These are phyloP conservation scores for Acanthiza pusilla DNA, from an alignment of 2,797 vertebrate species.

Conservation along the genomic window DNA sequence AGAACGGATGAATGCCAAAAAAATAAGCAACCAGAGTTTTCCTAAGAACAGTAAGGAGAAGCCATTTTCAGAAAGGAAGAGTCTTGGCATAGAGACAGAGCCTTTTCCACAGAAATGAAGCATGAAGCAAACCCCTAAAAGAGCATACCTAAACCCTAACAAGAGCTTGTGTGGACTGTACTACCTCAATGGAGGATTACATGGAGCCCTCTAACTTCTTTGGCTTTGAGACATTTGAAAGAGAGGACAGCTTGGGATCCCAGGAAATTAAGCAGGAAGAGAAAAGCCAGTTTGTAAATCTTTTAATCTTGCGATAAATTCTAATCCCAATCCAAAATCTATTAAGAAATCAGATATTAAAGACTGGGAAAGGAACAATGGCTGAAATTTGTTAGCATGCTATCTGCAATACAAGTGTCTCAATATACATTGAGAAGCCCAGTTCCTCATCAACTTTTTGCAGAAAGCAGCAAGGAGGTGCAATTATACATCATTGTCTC, in stretches of 20 bases:
- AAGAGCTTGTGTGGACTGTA: background rate
- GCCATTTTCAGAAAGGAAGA: background rate
- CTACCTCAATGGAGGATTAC: background rate
- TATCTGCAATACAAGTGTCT: background rate
- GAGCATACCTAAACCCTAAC: background rate
- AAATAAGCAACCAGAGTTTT: background rate
- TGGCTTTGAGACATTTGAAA: background rate
- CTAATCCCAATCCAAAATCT: background rate
- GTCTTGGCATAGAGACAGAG: background rate
- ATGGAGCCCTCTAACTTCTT: background rate
- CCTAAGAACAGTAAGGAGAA: background rate
- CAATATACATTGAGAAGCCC: background rate
- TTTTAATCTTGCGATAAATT: background rate
- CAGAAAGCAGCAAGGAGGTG: background rate
- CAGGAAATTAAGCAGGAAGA: background rate
- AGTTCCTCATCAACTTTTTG: background rate
- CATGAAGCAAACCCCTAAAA: background rate
- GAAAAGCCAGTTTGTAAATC: background rate
- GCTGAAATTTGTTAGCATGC: background rate
- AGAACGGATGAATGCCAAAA: background rate
- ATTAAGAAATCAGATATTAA: background rate
- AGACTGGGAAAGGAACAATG: background rate
- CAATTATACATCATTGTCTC: background rate
- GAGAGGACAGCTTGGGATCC: background rate
- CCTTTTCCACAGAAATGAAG: background rate